Conservation (phyloP, 2,888 invertebrate species). For the Holacanthella duospinosa region DNA sequence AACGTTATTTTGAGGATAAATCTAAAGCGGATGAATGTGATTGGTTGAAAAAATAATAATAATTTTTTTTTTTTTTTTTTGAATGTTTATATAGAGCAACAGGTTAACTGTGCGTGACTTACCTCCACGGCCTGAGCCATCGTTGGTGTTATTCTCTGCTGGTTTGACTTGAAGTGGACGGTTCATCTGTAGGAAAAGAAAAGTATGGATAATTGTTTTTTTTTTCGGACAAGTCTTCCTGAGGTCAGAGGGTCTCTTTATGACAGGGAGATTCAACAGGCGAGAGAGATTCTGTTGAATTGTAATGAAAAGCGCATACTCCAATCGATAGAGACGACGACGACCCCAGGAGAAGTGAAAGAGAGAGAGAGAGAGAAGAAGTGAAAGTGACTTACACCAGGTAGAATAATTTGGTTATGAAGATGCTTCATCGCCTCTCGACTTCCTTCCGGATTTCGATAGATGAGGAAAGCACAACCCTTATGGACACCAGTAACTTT, state of each 20-base stretch:
- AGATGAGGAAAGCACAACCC: slow-evolving; percentile 97
- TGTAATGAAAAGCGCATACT: neutral
- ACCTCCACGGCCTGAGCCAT: slow-evolving; percentile 21
- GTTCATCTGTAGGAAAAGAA: slow-evolving; percentile 26
- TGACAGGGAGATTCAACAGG: slow-evolving; percentile 20
- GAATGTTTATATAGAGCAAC: neutral
- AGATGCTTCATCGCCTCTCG: slow-evolving; percentile 83
- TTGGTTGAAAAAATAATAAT: neutral
- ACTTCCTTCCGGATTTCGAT: slow-evolving; percentile 92
- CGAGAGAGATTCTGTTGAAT: slow-evolving; percentile 13
- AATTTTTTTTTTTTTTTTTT: neutral
- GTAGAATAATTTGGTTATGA: slow-evolving; percentile 96
- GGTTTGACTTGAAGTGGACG: slow-evolving; percentile 34
- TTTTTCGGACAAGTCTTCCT: no score
- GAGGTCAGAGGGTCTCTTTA: slow-evolving; percentile 2
- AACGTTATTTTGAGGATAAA: no score
- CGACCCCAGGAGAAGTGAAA: slow-evolving; percentile 4
- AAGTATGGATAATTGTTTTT: neutral
- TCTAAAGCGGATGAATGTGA: no score
- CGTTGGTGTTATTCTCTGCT: slow-evolving; percentile 15
- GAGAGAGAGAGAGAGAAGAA: slow-evolving; percentile 24
- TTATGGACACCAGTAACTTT: slow-evolving; percentile 92
- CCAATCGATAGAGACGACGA: slow-evolving; percentile 7
- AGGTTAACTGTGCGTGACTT: slow-evolving; percentile 5
- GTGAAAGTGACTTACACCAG: slow-evolving; percentile 72